Base-by-base conservation (phyloP, 2,797 vertebrate species). In the Characodon lateralis region DNA sequence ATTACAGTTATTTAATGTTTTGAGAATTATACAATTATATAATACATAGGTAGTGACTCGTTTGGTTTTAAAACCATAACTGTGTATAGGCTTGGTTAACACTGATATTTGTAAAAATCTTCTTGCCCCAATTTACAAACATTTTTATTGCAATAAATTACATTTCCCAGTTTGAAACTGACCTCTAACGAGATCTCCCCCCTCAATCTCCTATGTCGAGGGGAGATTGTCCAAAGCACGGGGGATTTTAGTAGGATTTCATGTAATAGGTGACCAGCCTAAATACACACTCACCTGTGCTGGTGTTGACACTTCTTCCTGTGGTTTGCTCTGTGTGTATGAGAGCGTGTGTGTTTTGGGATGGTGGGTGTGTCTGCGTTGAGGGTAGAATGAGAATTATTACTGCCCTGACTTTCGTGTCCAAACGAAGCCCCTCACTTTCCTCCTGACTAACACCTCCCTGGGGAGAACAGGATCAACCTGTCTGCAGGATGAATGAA, bases 391-490 rank as follows among this genome's bases (percentile, higher is more conserved):
- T 80, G 73, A 86, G 84, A 89, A 90, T 91, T 88, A 92, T 91
- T 83, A 87, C 87, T 80, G 41, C 87, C 81, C 81, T 89, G 82
- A 79, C 88, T 85, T 80, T 90, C 82, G 86, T 89, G 89, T 92
- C 91, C 88, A 89, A 89, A 89, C 43, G 72, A 87, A 91, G 88
- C 77, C 91, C 83, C 80, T 85, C 71, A 80, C 85, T 91, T 92
- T 91, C 75, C 87, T 89, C 77, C 78, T 83, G 83, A 88, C 90
- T 89, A 90, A 93, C 89, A 85, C 90, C 88, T 89, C 92, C 92
- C 93, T 7, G 43, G 88, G 88, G 90, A 88, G 68, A 73, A 18
- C 35, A 66, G 91, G 91, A 91, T 93, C 91, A 92, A 90, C 91
- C 90, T 84, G 91, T 90, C 89, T 93, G 88, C 82, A 81, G 80